Evolutionary conservation across 1,140 invertebrate genomes (phyloP).

Genomic region (Solenopsis fugax): DNA sequence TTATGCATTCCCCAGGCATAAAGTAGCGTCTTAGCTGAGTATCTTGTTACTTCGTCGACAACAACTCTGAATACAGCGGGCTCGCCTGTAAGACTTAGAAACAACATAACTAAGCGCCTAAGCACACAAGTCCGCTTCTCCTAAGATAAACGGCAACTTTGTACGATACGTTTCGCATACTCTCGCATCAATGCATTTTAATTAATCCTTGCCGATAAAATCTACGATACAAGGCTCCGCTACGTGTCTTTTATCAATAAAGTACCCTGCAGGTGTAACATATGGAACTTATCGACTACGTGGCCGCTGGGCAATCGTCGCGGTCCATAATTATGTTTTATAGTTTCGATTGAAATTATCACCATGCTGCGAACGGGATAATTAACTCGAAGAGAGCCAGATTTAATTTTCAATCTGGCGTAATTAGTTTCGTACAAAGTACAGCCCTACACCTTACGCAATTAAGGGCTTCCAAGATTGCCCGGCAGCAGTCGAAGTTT

Average conservation of each 20-base stretch:
- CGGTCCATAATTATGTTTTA: conserved; percentile 23
- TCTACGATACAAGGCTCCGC: not conserved
- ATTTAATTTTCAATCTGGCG: conserved; percentile 70
- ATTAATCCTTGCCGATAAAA: conserved; percentile 35
- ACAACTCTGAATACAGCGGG: conserved; percentile 4
- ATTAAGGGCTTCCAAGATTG: conserved; percentile 32
- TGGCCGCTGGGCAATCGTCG: not conserved
- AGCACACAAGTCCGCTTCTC: conserved; percentile 43
- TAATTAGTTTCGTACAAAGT: conserved; percentile 72
- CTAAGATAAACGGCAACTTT: conserved; percentile 36
- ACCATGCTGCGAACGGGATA: conserved; percentile 50
- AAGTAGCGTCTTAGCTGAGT: conserved; percentile 33
- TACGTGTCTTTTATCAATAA: not conserved
- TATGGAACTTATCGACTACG: not conserved
- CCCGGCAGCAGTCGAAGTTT: not conserved
- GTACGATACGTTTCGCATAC: conserved; percentile 15
- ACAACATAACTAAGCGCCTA: conserved; percentile 35
- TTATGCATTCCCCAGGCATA: conserved; percentile 40
- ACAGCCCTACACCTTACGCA: conserved; percentile 32
- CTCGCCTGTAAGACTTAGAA: conserved; percentile 35
- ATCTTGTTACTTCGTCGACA: conserved; percentile 56
- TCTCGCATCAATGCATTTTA: conserved; percentile 35
- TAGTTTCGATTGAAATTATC: conserved; percentile 67
- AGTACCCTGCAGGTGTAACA: not conserved
- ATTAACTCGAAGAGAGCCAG: conserved; percentile 66